These are phyloP conservation scores for Geodia barretti DNA, from an alignment of 37 sponge, comb jelly and placozoan species.

Conservation along the genomic window DNA sequence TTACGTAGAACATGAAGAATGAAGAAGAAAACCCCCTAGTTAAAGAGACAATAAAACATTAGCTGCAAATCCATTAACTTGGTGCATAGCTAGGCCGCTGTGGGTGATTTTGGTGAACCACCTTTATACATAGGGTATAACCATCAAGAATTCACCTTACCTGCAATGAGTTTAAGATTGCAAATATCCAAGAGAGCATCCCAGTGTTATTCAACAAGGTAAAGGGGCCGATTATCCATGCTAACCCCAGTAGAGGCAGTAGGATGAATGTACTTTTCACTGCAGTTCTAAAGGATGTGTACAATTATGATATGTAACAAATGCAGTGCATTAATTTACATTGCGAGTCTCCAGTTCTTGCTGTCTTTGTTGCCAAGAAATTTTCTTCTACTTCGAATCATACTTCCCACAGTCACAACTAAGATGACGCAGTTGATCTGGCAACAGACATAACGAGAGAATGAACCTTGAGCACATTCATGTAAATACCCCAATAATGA, in stretches of 20 bases:
- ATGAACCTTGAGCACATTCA: too few species aligned
- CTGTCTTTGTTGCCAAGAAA: not conserved
- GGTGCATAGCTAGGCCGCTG: too few species aligned
- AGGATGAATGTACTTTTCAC: constrained; percentile 14
- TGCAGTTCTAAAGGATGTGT: not conserved
- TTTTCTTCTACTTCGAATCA: not conserved
- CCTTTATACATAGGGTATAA: too few species aligned
- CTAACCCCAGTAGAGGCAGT: constrained; percentile 32
- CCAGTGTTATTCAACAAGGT: constrained; percentile 15
- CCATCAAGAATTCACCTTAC: too few species aligned
- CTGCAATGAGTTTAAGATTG: constrained; percentile 31
- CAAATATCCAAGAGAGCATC: constrained; percentile 28
- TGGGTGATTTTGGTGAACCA: too few species aligned
- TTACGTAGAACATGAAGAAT: too few species aligned
- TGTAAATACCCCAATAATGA: constrained; percentile 32
- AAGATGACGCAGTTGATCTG: constrained; percentile 25
- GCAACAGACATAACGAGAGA: too few species aligned
- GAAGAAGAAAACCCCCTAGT: too few species aligned
- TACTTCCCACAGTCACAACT: constrained; percentile 5
- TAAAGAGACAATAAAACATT: too few species aligned
- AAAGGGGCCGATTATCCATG: constrained; percentile 35
- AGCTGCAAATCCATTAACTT: too few species aligned
- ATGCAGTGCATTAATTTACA: not conserved
- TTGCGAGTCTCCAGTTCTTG: not conserved
- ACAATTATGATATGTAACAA: not conserved